Evolutionary conservation across 2,888 invertebrate genomes (phyloP).

Genomic region (Scaeva pyrastri): DNA sequence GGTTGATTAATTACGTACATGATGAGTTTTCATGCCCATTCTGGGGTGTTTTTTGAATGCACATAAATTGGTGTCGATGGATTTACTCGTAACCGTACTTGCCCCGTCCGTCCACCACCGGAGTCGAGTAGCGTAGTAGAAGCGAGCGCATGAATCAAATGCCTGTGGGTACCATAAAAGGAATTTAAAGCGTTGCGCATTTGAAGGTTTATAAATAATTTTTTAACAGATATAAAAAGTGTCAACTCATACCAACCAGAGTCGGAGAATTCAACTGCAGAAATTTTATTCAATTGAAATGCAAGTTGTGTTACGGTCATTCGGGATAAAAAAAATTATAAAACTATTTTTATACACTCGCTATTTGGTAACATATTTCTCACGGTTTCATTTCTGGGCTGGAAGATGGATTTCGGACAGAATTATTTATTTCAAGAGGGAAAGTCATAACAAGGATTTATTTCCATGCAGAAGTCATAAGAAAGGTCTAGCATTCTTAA

Average conservation of each 20-base stretch:
- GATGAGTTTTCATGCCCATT: slow-evolving; percentile 60
- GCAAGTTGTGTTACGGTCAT: slow-evolving; percentile 10
- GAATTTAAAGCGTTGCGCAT: slow-evolving; percentile 39
- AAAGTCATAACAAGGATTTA: no score
- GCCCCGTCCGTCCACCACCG: no score
- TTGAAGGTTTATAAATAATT: slow-evolving; percentile 35
- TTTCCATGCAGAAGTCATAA: no score
- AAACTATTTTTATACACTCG: slow-evolving; percentile 3
- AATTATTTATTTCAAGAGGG: no score
- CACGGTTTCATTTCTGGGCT: slow-evolving; percentile 21
- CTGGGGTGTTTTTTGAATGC: slow-evolving; percentile 40
- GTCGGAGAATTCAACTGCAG: neutral
- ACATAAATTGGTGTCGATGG: slow-evolving; percentile 61
- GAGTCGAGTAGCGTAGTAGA: neutral
- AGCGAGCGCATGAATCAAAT: slow-evolving; percentile 28
- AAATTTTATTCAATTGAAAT: slow-evolving; percentile 10
- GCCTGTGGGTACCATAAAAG: slow-evolving; percentile 34
- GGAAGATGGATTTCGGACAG: neutral
- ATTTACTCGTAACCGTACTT: no score
- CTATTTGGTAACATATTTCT: slow-evolving; percentile 10
- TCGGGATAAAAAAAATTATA: slow-evolving; percentile 14
- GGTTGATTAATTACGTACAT: slow-evolving; percentile 60
- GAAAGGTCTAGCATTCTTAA: no score
- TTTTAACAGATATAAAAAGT: slow-evolving; percentile 5
- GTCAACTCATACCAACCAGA: neutral